phyloP scores from a whole-genome alignment of 2,888 invertebrate species.

The Acheta domesticus region DNA sequence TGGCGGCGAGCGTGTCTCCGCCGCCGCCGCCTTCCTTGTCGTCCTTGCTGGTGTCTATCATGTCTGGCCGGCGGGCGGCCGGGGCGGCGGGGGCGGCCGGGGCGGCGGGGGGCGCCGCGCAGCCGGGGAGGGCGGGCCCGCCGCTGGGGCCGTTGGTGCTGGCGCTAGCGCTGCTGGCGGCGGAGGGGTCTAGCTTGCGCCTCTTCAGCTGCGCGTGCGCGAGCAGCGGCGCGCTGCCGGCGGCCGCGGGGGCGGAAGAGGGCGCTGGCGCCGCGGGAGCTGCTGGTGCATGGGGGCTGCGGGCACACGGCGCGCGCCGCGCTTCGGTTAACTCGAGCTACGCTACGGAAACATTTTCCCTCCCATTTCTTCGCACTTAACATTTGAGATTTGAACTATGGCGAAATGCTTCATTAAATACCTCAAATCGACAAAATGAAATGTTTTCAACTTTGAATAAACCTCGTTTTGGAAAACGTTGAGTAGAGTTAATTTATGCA shows the following conservation, averaged over 20 bases:
- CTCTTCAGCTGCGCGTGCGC: slow-evolving; percentile 61
- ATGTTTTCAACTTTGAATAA: too few relatives aligned
- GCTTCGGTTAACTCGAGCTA: too few relatives aligned
- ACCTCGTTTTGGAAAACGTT: too few relatives aligned
- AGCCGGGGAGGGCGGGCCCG: slow-evolving; percentile 33
- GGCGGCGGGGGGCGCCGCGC: slow-evolving; percentile 35
- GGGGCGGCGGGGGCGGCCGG: slow-evolving; percentile 46
- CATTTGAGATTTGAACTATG: too few relatives aligned
- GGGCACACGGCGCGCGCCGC: neutral
- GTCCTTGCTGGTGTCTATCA: slow-evolving; percentile 46
- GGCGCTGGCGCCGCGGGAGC: slow-evolving; percentile 20
- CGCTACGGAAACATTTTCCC: too few relatives aligned
- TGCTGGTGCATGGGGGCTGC: neutral
- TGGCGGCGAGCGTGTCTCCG: slow-evolving; percentile 51
- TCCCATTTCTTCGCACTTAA: too few relatives aligned
- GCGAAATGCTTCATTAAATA: too few relatives aligned
- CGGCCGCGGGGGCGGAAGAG: slow-evolving; percentile 37
- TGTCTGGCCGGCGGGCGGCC: slow-evolving; percentile 68
- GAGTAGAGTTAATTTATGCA: too few relatives aligned
- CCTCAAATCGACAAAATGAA: too few relatives aligned
- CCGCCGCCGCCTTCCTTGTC: slow-evolving; percentile 47
- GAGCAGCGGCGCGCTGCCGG: slow-evolving; percentile 38
- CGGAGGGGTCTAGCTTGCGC: slow-evolving; percentile 61
- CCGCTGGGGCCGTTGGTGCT: slow-evolving; percentile 48
- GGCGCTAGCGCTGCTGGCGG: slow-evolving; percentile 43